Evolutionary conservation across 2,797 vertebrate species (phyloP).

Genomic region (Gymnocypris eckloni): DNA sequence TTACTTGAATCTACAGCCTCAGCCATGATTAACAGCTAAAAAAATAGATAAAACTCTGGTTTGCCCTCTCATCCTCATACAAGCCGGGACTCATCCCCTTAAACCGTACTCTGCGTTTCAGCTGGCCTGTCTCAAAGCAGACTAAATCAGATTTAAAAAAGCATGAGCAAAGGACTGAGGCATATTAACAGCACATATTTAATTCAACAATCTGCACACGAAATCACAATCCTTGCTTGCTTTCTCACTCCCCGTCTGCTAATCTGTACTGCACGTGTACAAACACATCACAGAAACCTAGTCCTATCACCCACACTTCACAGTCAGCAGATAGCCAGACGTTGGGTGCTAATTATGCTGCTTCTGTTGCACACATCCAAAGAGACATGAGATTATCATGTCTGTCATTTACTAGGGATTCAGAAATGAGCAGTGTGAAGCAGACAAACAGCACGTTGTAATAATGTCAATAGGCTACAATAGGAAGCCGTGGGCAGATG

Average conservation of each 20-base stretch:
- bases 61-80: slow-evolving; percentile 46
- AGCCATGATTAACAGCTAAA: slow-evolving; percentile 38
- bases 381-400: slow-evolving; percentile 20
- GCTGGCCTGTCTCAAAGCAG: slow-evolving; percentile 65
- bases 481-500: slow-evolving; percentile 64
- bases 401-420: slow-evolving; percentile 63
- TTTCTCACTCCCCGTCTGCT: neutral
- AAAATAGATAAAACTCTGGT: slow-evolving; percentile 45
- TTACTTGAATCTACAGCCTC: slow-evolving; percentile 13
- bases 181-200: slow-evolving; percentile 68
- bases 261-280: neutral
- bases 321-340: neutral
- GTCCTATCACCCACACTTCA: slow-evolving; percentile 9
- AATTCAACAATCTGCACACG: slow-evolving; percentile 39
- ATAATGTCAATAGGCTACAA: slow-evolving; percentile 75
- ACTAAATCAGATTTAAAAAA: slow-evolving; percentile 68
- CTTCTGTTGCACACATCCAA: slow-evolving; percentile 10
- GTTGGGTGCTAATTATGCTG: slow-evolving; percentile 29
- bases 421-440: slow-evolving; percentile 69
- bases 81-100: slow-evolving; percentile 46
- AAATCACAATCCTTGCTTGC: neutral
- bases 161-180: slow-evolving; percentile 64
- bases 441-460: slow-evolving; percentile 62
- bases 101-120: slow-evolving; percentile 49
- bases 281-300: slow-evolving; percentile 6